phyloP scores from a whole-genome alignment of 2,888 invertebrate genomes.

The Belgica antarctica region DNA sequence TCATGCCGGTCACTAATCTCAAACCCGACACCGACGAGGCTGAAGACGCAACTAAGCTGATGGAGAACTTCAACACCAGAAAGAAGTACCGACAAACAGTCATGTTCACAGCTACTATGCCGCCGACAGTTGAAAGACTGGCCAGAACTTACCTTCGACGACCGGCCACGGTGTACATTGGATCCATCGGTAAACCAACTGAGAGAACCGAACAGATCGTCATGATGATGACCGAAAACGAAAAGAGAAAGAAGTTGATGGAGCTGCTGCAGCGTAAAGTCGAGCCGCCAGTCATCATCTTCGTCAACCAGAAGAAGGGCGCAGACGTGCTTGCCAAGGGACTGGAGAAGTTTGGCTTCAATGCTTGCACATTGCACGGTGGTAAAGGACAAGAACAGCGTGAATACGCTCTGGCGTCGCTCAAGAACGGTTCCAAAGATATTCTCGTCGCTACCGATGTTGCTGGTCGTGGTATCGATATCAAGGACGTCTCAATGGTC shows the following conservation, averaged over 20 bases:
- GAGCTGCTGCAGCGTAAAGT: constrained; percentile 86
- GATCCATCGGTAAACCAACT: constrained; percentile 93
- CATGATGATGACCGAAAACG: constrained; percentile 90
- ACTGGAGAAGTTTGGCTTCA: constrained; percentile 93
- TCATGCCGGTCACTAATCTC: constrained; percentile 95
- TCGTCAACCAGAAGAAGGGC: constrained; percentile 99
- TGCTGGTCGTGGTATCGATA: constrained; percentile 99
- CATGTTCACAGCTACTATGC: constrained; percentile 99
- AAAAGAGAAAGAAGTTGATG: constrained; percentile 94
- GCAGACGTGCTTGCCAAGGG: constrained; percentile 97
- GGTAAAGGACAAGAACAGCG: constrained; percentile 99
- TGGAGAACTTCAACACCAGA: constrained; percentile 92
- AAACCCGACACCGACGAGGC: constrained; percentile 99
- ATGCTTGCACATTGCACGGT: constrained; percentile 96
- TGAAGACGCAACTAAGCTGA: constrained; percentile 85
- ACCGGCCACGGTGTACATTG: constrained; percentile 97
- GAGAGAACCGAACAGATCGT: constrained; percentile 98
- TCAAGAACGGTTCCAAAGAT: constrained; percentile 94
- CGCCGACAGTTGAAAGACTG: constrained; percentile 87
- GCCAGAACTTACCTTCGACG: constrained; percentile 90
- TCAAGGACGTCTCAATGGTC: constrained; percentile 98
- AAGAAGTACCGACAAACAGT: constrained; percentile 99
- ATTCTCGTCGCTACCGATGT: constrained; percentile 99
- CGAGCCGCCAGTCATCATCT: constrained; percentile 97
- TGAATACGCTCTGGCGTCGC: constrained; percentile 94